These are phyloP conservation scores for Zonitis immaculata DNA, from an alignment of 2,888 invertebrate genomes.

Conservation along the genomic window DNA sequence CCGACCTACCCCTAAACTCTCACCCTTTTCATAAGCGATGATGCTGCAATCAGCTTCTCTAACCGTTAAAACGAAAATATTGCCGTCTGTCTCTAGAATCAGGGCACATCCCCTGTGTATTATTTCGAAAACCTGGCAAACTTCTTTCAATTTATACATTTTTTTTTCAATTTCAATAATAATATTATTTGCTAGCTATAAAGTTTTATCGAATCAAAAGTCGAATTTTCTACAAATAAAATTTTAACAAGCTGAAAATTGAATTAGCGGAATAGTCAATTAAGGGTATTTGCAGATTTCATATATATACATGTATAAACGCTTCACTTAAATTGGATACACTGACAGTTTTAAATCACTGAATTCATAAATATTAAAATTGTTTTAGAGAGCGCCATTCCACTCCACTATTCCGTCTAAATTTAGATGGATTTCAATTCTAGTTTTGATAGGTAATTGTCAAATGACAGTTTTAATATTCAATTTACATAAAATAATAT, in stretches of 20 bases:
- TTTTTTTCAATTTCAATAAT: neutral
- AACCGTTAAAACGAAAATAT: conserved; percentile 16
- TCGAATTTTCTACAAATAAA: neutral
- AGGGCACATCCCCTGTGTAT: conserved; percentile 9
- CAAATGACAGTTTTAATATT: too few species aligned
- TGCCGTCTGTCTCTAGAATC: conserved; percentile 18
- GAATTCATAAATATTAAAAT: conserved; percentile 16
- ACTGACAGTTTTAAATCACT: conserved; percentile 33
- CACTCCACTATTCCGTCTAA: too few species aligned
- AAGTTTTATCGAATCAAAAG: neutral
- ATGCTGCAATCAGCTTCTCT: conserved; percentile 43
- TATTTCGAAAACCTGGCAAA: neutral
- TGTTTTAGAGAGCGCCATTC: too few species aligned
- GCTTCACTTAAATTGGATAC: conserved; percentile 29
- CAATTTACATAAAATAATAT: too few species aligned
- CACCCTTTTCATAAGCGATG: conserved; percentile 48
- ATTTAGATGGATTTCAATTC: too few species aligned
- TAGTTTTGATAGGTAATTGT: too few species aligned
- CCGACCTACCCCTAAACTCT: conserved; percentile 44
- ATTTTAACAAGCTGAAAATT: neutral
- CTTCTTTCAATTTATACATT: neutral
- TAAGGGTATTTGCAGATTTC: conserved; percentile 26
- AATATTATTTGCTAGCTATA: neutral
- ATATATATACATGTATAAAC: conserved; percentile 30
- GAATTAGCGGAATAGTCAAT: conserved; percentile 24